Evolutionary conservation across 2,888 invertebrate genomes (phyloP), one percentile per base, ranked within the genome.

Genomic region (Strigamia crassipes): DNA sequence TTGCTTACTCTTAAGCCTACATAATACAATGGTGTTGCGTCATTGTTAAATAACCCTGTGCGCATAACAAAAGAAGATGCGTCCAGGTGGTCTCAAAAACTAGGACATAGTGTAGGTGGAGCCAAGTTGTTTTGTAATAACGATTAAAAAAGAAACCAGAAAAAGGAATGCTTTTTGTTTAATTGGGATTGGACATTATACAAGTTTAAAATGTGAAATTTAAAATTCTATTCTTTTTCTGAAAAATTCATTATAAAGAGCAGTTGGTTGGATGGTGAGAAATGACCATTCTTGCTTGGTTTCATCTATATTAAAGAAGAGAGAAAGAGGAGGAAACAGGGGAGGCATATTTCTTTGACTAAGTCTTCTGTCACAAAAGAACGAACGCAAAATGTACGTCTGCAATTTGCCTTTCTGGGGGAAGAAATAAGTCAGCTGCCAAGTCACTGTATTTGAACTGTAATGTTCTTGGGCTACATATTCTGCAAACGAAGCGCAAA

Each of bases 401-500:
- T 31, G 73, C 73, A 73, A 73, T 73, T 73, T 73, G 73, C 73
- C 73, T 73, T 73, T 27, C 73, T 73, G 73, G 27, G 27, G 73
- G 73, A 73, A 66, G 23, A 23, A 66, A 73, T 73, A 73, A 73
- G 73, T 73, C 73, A 73, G 73, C 73, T 73, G 73, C 73, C 73
- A 73, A 73, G 73, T 73, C 73, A 73, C 73, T 73, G 73, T 27
- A 73, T 73, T 73, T 73, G 73, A 73, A 73, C 73, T 73, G 79
- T 42, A 78, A 78, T 42, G 79, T 38, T 42, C 79, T 42, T n/a
- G 38, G 79, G 79, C 79, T 78, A 42, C 79, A 38, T 78, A 78
- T 80, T 80, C 56, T 80, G 80, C 80, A 31, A 80, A 80, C 80
- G 80, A 51, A 80, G 80, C 80, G 46, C 80, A 56, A 80, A 51